These are phyloP conservation scores for Camelus bactrianus DNA, from an alignment of 2,113 vertebrate species.

Conservation along the genomic window DNA sequence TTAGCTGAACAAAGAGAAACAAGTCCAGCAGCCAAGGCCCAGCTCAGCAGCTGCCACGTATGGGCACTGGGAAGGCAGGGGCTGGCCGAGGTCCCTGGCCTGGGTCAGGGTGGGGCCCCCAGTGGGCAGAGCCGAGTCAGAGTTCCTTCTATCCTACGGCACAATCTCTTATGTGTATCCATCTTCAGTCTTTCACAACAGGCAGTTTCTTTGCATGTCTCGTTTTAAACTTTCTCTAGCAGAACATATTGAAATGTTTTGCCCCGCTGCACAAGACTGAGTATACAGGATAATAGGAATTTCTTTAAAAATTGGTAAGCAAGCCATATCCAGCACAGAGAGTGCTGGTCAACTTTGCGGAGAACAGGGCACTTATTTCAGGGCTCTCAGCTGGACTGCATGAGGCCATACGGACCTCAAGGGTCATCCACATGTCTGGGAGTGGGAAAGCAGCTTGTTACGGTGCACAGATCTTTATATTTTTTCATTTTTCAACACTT, in stretches of 20 bases:
- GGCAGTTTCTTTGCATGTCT: slow-evolving; percentile 68
- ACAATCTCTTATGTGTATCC: slow-evolving; percentile 20
- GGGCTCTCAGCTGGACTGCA: background rate
- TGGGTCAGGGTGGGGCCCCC: background rate
- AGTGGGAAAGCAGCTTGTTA: background rate
- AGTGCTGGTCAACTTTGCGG: background rate
- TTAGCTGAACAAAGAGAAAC: background rate
- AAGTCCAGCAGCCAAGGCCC: background rate
- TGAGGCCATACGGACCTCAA: background rate
- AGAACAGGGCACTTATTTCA: background rate
- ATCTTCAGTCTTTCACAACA: slow-evolving; percentile 52
- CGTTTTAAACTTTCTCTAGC: slow-evolving; percentile 78
- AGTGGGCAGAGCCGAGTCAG: background rate
- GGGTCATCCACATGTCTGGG: background rate
- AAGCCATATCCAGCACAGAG: slow-evolving; percentile 32
- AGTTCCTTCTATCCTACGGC: background rate
- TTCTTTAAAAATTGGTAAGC: slow-evolving; percentile 76
- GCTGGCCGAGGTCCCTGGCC: background rate
- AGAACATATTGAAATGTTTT: slow-evolving; percentile 79
- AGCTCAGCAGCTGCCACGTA: background rate
- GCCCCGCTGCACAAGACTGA: slow-evolving; percentile 67
- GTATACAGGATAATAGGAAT: slow-evolving; percentile 63
- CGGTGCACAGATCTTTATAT: background rate
- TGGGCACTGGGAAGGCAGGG: background rate
- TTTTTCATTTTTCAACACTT: background rate